Evolutionary conservation across 1,140 invertebrate species (phyloP), one percentile per base, ranked within the genome.

Genomic region (Drosophila pruinosa): DNA sequence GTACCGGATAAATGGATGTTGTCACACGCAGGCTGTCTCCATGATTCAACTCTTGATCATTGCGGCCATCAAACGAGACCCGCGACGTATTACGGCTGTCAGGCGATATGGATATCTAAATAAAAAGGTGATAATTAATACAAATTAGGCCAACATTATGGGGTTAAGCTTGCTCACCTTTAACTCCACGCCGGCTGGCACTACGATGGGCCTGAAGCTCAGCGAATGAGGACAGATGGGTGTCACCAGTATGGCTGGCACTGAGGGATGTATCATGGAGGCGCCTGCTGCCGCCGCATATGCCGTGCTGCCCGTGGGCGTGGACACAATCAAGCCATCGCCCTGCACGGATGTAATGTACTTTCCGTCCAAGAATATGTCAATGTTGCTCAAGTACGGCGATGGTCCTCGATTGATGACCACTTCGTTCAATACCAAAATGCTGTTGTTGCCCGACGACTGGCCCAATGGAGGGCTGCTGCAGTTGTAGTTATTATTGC

Each of bases 261-360:
- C 98, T 15, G 96, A 97, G 0, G 98, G 98, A 93, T 99, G 98
- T 82, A 99, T 98, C 97, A 99, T 99, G 26, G 97, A 98, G 0
- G 98, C 98, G 38, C 98, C 98, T n/a, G 98, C 98, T 0, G 98
- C 97, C 17, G 98, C 97, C 3, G 98, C 97, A 92, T 99, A 99
- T 0, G 98, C 98, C 1, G 98, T 99, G 81, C 97, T 98, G 21
- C 98, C 98, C 1, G 98, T 99, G 0, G 98, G 97, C 1, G 98
- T 99, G 7, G 97, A 98, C 2, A 99, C 97, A 76, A 99, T 99
- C 41, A 93, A 86, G 94, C 97, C 98, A 92, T 99, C 98, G 38
- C 98, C 98, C 92, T 99, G 98, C 0, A 99, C 97, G 1, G 97
- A 98, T 1, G 98, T 99, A 28, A 99, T 97, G 71, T 97, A 95